Percentiles rank a stretch among this genome's conserved stretches.
Evolutionary conservation across 1,140 invertebrate species (phyloP).

Genomic region (Formica exsecta): DNA sequence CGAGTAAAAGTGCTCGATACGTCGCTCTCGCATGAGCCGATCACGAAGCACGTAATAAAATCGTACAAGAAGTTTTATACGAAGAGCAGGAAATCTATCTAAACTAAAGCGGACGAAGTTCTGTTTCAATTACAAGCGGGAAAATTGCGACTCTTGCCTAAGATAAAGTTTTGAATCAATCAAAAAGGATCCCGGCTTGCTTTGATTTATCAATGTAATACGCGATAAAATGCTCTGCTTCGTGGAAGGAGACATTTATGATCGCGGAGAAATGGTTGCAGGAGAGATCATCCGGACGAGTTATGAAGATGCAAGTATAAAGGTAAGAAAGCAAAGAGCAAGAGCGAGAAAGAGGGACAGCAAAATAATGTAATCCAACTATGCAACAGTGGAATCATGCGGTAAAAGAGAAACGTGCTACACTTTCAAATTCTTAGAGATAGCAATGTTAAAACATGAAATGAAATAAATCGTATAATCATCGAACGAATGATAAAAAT

Average conservation of each 20-base stretch:
- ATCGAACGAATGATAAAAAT: not conserved
- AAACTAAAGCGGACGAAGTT: not conserved
- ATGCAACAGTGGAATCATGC: slow-evolving; percentile 30
- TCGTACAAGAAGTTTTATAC: not conserved
- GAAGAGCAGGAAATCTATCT: not conserved
- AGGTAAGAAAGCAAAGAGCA: not conserved
- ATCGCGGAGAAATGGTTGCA: not conserved
- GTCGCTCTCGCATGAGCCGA: not conserved
- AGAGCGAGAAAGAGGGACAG: not conserved
- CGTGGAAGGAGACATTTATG: not conserved
- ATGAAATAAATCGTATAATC: not conserved
- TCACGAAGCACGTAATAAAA: slow-evolving; percentile 26
- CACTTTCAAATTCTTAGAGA: not conserved
- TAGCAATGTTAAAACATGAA: not conserved
- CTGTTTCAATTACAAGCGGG: not conserved
- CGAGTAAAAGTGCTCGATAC: slow-evolving; percentile 47
- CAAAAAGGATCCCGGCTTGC: not conserved
- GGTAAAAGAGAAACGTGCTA: not conserved
- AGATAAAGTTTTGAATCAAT: slow-evolving; percentile 9
- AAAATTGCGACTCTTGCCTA: slow-evolving; percentile 17
- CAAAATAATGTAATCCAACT: not conserved
- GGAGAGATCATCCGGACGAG: slow-evolving; percentile 14
- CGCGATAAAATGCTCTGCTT: slow-evolving; percentile 7
- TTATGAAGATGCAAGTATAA: slow-evolving; percentile 3
- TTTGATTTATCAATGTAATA: slow-evolving; percentile 26